Evolutionary conservation across 2,113 vertebrate species (phyloP), one percentile per base, ranked within the genome.

Genomic region (Pteronura brasiliensis): DNA sequence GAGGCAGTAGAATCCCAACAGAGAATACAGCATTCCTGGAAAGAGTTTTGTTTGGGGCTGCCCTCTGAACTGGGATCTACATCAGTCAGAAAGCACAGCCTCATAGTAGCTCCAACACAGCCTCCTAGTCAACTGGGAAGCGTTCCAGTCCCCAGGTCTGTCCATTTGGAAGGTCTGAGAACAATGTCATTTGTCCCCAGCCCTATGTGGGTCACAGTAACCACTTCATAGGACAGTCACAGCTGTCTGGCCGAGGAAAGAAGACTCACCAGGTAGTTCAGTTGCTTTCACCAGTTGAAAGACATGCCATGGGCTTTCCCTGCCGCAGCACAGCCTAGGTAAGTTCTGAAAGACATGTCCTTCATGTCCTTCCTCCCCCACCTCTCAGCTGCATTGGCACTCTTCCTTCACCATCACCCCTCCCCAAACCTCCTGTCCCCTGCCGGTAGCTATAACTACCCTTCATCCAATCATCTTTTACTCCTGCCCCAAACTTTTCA

Each of bases 291-390:
- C 9, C n/a, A 31, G 25, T 81, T 71, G 42, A 57, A 49, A 76
- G 2, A 21, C 0, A 1, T 4, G 14, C 3, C 42, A 1, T 13
- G 12, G 44, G 23, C 39, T n/a, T 61, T 44, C 36, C 3, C 25
- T 31, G 14, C 77, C 36, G 4, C 20, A 13, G 52, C 61, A 72
- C 52, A 44, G 42, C 71, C 55, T n/a, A n/a, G n/a, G n/a, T n/a
- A 1, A 17, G 25, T 63, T 88, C 36, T 42, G 79, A 31, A 77
- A 34, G n/a, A 8, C 52, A 18, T 71, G 36, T 42, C 23, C 31
- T 42, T 18, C 29, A 2, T 18, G 29, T 1, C 29, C 55, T 36
- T 20, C 20, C 18, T 59, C 36, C 2, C 47, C 13, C 3, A 65
- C 49, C 21, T 44, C 23, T 17, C 29, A 31, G 27, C n/a, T 55